A percentile compares a stretch with the other conserved stretches of the same genome.
phyloP scores from a whole-genome alignment of 2,113 vertebrate species.

The Genyomyrus donnyi region DNA sequence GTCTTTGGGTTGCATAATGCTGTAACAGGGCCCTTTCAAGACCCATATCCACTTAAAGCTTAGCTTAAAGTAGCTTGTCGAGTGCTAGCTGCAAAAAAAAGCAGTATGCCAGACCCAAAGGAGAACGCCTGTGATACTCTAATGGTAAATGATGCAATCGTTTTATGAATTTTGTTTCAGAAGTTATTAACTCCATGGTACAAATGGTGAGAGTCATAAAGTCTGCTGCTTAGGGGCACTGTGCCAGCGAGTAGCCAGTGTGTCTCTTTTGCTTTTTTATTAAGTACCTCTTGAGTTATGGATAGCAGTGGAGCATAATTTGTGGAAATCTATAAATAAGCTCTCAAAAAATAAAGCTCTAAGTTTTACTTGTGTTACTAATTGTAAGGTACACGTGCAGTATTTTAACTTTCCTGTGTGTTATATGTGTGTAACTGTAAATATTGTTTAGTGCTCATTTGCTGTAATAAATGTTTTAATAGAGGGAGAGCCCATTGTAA shows the following conservation, averaged over 20 bases:
- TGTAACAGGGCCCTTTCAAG: slow-evolving; percentile 11
- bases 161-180: slow-evolving; percentile 8
- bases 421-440: background rate
- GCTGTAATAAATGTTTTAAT: background rate
- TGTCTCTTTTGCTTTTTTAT: background rate
- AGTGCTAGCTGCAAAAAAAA: background rate
- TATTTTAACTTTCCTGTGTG: background rate
- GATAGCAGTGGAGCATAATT: background rate
- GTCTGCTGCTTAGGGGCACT: background rate
- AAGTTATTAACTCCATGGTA: slow-evolving; percentile 7
- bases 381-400: background rate
- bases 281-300: background rate
- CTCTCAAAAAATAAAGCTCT: background rate
- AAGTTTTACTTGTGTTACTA: background rate
- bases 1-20: slow-evolving; percentile 11
- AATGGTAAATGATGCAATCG: background rate
- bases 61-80: background rate
- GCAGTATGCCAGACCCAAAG: background rate
- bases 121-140: background rate
- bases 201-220: background rate
- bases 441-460: background rate
- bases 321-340: background rate
- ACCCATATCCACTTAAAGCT: slow-evolving; percentile 8
- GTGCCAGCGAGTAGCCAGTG: background rate
- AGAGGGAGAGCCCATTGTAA: background rate